phyloP scores from a whole-genome alignment of 2,113 vertebrate genomes.

The Murina feae region DNA sequence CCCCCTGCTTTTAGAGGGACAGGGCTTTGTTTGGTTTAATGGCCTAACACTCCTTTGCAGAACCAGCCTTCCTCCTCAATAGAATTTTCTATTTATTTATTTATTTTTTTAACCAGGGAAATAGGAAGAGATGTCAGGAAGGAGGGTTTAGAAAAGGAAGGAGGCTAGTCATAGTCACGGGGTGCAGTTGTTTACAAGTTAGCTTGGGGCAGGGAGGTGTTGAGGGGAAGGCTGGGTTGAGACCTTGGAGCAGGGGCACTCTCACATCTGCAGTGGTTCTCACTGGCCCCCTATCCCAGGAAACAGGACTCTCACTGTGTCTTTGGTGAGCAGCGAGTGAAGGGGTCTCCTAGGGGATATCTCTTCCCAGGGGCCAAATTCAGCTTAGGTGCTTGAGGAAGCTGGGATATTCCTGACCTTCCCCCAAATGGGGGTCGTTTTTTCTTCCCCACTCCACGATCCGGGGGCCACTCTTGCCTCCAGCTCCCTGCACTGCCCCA shows the following conservation, averaged over 20 bases:
- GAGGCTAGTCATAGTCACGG: accelerated
- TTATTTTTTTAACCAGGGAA: not conserved
- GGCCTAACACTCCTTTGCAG: too few species aligned
- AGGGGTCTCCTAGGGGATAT: not conserved
- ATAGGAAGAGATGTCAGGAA: not conserved
- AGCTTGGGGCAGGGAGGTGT: accelerated
- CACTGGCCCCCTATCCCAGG: not conserved
- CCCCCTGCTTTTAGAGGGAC: too few species aligned
- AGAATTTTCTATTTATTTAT: too few species aligned
- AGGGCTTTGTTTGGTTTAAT: too few species aligned
- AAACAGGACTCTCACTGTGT: not conserved
- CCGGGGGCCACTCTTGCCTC: not conserved
- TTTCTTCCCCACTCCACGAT: not conserved
- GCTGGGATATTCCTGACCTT: not conserved
- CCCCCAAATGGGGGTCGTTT: not conserved
- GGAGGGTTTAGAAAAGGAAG: not conserved
- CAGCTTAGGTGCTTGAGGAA: not conserved
- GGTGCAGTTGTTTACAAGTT: not conserved
- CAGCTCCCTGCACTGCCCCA: not conserved
- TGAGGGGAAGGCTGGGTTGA: not conserved
- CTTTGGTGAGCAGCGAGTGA: not conserved
- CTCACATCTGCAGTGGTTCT: not conserved
- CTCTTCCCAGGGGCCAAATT: not conserved
- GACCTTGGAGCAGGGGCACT: too few species aligned
- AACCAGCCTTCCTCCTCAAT: too few species aligned